Evolutionary conservation across 2,888 invertebrate genomes (phyloP), one percentile per base, ranked within the genome.

Genomic region (Eilema sororculum): DNA sequence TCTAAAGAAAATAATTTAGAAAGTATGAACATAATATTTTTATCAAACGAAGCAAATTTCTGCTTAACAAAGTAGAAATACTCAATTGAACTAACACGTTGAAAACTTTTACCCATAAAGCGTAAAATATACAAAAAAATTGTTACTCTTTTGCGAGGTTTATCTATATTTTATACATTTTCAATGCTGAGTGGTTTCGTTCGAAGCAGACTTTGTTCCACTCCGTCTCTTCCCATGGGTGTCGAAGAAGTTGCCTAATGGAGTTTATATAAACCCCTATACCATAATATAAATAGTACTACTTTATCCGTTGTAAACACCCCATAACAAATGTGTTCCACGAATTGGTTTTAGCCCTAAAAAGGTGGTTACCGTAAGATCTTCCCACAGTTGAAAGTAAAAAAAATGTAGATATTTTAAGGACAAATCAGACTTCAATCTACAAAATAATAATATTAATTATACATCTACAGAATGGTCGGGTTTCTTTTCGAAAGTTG

Each of bases 61-160:
- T 63, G 68, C 65, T 69, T 62, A 74, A 68, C 73, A 68, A 72
- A 72, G 69, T 67, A 63, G 30, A 70, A 77, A 62, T 65, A 68
- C 37, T 52, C 24, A 37, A 58, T 60, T 77, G 75, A 70, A 61
- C 28, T 30, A 52, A 60, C 69, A 65, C 67, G 71, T 74, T 75
- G 5, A 20, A 5, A 16, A 46, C 10, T 20, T 46, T 2, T 46
- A 46, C 20, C 46, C 20, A 6, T n/a, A n/a, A 20, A 25, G 20
- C 41, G 37, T 20, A 25, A 41, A 62, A 25, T 62, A 20, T 16
- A 30, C 10, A 60, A 22, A 60, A 37, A 25, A 25, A 13, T 16
- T 13, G 25, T 58, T 10, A 4, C 4, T 25, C 0, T 24, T 25
- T 16, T 25, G 24, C 58, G 16, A 58, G 4, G 13, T 58, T 58